phyloP scores from a whole-genome alignment of 2,888 invertebrate genomes.

The Cordilura impudica region DNA sequence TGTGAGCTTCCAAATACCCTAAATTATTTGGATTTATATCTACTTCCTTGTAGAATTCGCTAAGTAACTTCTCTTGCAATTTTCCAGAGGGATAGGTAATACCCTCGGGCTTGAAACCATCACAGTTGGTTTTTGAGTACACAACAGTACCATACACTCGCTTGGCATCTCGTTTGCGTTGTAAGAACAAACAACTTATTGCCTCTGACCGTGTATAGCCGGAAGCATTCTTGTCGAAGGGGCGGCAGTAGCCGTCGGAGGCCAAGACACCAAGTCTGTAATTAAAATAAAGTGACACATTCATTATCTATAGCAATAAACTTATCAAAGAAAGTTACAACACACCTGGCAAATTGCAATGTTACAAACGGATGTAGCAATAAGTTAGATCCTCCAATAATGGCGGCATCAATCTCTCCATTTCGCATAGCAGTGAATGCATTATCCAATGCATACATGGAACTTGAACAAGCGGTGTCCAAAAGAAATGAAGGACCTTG shows the following conservation, averaged over 20 bases:
- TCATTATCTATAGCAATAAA: background rate
- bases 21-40: constrained; percentile 84
- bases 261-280: constrained; percentile 87
- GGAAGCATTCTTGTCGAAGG: constrained; percentile 90
- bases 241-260: constrained; percentile 90
- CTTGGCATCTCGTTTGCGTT: constrained; percentile 84
- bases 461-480: constrained; percentile 97
- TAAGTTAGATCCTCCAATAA: constrained; percentile 92
- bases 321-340: background rate
- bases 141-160: constrained; percentile 84
- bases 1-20: constrained; percentile 91
- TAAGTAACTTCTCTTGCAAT: constrained; percentile 81
- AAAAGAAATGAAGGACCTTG: constrained; percentile 92
- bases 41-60: constrained; percentile 84
- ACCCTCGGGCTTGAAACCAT: constrained; percentile 86
- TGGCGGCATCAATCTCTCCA: constrained; percentile 91
- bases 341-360: constrained; percentile 88
- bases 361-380: constrained; percentile 93
- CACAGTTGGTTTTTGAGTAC: constrained; percentile 89
- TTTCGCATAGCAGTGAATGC: constrained; percentile 87
- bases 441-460: constrained; percentile 90
- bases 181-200: constrained; percentile 84
- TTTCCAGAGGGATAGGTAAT: constrained; percentile 84
- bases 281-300: constrained; percentile 25
- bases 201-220: constrained; percentile 93